Conservation (phyloP, 2,113 vertebrate species). For the Campylorhamphus procurvoides region DNA sequence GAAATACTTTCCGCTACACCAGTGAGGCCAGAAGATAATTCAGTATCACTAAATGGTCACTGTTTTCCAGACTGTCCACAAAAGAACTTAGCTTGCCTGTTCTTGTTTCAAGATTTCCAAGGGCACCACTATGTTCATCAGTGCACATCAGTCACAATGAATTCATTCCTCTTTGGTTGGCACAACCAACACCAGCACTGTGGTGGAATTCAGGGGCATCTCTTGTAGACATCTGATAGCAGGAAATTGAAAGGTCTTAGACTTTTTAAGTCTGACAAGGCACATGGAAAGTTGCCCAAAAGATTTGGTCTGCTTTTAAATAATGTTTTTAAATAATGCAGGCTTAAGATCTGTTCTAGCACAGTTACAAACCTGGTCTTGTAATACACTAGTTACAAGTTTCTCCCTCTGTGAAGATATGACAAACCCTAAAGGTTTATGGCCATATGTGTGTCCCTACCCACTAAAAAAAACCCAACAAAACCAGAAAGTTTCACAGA, state of each 20-base stretch:
- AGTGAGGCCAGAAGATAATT: not conserved
- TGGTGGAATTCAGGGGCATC: not conserved
- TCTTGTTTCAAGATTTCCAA: not conserved
- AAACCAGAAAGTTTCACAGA: not conserved
- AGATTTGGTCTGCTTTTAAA: not conserved
- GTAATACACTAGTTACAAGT: not conserved
- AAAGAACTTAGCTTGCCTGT: not conserved
- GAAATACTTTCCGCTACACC: slow-evolving; percentile 9
- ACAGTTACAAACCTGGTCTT: not conserved
- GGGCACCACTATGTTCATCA: not conserved
- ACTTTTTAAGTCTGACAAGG: not conserved
- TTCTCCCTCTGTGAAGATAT: not conserved
- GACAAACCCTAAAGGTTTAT: not conserved
- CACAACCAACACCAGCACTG: not conserved
- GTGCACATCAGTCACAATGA: not conserved
- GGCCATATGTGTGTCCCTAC: not conserved
- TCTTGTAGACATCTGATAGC: not conserved
- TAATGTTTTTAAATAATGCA: not conserved
- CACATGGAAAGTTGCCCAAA: not conserved
- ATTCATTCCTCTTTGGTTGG: not conserved
- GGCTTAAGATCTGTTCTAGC: not conserved
- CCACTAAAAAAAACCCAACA: not conserved
- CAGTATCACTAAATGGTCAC: not conserved
- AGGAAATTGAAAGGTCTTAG: not conserved
- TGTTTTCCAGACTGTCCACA: slow-evolving; percentile 9